phyloP scores from a whole-genome alignment of 1,140 invertebrate species.

The Drosophila sp. region DNA sequence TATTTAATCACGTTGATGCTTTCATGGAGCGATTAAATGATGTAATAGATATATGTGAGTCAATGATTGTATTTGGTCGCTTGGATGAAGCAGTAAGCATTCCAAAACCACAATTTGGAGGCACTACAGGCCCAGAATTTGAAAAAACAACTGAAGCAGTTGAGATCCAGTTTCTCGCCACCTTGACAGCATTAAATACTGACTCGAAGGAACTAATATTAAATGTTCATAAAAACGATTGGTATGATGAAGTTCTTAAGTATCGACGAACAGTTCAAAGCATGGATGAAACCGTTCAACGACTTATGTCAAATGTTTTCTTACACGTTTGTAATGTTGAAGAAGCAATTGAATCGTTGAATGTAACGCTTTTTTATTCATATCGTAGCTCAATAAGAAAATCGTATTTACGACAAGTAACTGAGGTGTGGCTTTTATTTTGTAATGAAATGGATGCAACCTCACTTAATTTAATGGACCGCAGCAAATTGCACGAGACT shows the following conservation, averaged over 20 bases:
- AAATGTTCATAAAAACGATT: constrained; percentile 87
- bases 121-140: constrained; percentile 89
- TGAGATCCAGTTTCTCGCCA: constrained; percentile 89
- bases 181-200: constrained; percentile 87
- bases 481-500: constrained; percentile 87
- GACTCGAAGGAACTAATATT: constrained; percentile 88
- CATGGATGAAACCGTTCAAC: constrained; percentile 89
- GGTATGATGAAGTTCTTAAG: constrained; percentile 90
- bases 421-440: constrained; percentile 90
- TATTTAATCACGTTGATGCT: constrained; percentile 93
- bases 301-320: constrained; percentile 89
- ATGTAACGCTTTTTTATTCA: constrained; percentile 90
- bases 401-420: constrained; percentile 87
- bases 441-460: constrained; percentile 89
- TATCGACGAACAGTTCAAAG: constrained; percentile 88
- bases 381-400: constrained; percentile 87
- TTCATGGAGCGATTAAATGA: constrained; percentile 93
- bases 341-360: constrained; percentile 89
- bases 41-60: constrained; percentile 92
- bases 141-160: constrained; percentile 89
- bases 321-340: constrained; percentile 89
- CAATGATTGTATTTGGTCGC: constrained; percentile 90
- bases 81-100: constrained; percentile 87
- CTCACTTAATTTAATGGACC: constrained; percentile 89
- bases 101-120: constrained; percentile 87